Evolutionary conservation across 2,113 vertebrate genomes (phyloP), one percentile per base, ranked within the genome.

Genomic region (Ctenomys sociabilis): DNA sequence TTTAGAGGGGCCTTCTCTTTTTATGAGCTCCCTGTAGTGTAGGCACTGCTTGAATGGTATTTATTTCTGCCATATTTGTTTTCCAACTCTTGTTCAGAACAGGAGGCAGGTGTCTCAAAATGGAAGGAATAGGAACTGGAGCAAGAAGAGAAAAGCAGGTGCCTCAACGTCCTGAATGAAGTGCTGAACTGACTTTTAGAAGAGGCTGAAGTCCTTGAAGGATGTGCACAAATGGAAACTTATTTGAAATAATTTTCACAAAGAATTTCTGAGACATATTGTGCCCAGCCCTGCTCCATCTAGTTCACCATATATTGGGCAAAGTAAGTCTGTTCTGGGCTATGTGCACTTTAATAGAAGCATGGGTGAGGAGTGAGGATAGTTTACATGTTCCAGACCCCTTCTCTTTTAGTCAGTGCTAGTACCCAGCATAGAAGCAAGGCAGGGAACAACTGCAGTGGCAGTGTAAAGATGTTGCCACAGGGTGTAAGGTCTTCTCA

Each of bases 11-110:
- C 70, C 86, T 96, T 97, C 95, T 94, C 90, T 92, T 97, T 97
- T 97, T 97, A 97, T 95, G 88, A 96, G 95, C 95, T 97, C 97
- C 97, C 97, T 95, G 95, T 95, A 91, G 96, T n/a, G 97, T 96
- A 96, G 96, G 95, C 64, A 54, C 90, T 95, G 93, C 82, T 94
- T 92, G 90, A 96, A 97, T 92, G 95, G 97, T 92, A 97, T 97
- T 97, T 97, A 96, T 96, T 98, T 97, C 93, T 88, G 90, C 95
- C 96, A 98, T 98, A 97, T 98, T 97, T 96, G 96, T 93, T 96
- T 96, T 92, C 96, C 85, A 94, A 81, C 93, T 96, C 97, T 98
- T 97, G 95, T 95, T 97, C 81, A 88, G 95, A 93, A 87, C 83
- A 94, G 85, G 35, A 95, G 85, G 88, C 96, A 97, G 97, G 97